A percentile compares a stretch with the other conserved stretches of the same genome.
Evolutionary conservation across 2,113 vertebrate genomes (phyloP).

Genomic region (Microtus richardsoni): DNA sequence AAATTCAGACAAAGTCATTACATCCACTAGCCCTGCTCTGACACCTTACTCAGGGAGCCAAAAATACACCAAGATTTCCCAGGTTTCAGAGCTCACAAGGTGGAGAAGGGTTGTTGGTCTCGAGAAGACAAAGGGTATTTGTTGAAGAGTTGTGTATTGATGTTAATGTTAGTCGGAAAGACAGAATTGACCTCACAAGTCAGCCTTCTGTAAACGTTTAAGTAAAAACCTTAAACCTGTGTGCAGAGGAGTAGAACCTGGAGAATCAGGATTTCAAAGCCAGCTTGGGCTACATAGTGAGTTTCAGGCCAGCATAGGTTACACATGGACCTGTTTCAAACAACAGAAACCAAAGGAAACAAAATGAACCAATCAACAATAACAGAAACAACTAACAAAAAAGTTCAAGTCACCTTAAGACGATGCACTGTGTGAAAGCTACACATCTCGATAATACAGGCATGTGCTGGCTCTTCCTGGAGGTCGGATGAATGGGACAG

Average conservation of each 20-base stretch:
- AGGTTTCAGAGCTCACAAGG: not conserved
- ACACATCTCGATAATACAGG: not conserved
- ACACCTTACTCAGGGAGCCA: not conserved
- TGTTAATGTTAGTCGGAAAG: not conserved
- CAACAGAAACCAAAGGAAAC: not conserved
- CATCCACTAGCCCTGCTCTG: too few relatives aligned
- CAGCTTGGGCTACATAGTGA: not conserved
- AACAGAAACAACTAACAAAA: not conserved
- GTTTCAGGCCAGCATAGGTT: not conserved
- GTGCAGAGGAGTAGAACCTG: not conserved
- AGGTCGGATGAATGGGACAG: rapidly evolving
- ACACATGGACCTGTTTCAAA: not conserved
- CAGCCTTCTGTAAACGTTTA: not conserved
- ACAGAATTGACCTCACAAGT: not conserved
- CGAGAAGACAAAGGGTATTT: not conserved
- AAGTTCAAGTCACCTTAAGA: not conserved
- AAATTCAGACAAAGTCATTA: not conserved
- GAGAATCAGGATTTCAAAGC: not conserved
- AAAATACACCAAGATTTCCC: not conserved
- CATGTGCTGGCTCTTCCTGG: not conserved
- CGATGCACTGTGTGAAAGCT: not conserved
- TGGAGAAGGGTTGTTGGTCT: not conserved
- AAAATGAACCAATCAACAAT: not conserved
- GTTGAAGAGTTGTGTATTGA: not conserved
- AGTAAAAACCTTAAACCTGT: not conserved